These are phyloP conservation scores for Fistularia commersonii DNA, from an alignment of 2,797 vertebrate genomes.

Conservation along the genomic window DNA sequence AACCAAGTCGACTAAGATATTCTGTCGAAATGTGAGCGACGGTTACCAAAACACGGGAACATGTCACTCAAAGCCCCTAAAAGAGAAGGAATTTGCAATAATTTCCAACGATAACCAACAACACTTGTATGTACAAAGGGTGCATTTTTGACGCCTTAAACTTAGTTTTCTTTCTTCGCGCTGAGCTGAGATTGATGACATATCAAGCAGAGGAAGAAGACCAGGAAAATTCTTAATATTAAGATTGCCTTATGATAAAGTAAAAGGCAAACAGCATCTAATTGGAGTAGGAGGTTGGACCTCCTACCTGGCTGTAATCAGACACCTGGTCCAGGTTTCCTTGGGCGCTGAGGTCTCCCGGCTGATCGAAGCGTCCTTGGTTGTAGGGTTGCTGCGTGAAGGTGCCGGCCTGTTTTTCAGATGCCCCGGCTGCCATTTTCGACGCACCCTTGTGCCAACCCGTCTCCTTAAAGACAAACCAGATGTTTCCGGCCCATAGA, in stretches of 20 bases:
- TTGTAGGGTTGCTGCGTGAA: conserved; percentile 80
- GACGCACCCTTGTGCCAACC: conserved; percentile 90
- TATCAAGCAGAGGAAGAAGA: neutral
- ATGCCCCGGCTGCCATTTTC: conserved; percentile 72
- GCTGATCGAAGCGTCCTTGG: conserved; percentile 83
- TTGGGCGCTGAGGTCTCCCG: conserved; percentile 79
- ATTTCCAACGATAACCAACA: conserved; percentile 70
- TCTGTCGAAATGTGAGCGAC: conserved; percentile 29
- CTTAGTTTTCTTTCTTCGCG: conserved; percentile 39
- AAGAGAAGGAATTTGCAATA: conserved; percentile 63
- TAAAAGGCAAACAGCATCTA: conserved; percentile 78
- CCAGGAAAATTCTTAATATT: conserved; percentile 50
- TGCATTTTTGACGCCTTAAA: conserved; percentile 19
- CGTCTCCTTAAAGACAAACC: conserved; percentile 99
- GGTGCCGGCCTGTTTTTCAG: conserved; percentile 84
- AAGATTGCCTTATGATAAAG: conserved; percentile 18
- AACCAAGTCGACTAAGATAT: conserved; percentile 60
- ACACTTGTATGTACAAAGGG: conserved; percentile 35
- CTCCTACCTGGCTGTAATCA: conserved; percentile 86
- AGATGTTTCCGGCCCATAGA: conserved; percentile 98
- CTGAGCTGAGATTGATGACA: conserved; percentile 34
- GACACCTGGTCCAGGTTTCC: conserved; percentile 74
- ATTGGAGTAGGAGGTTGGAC: conserved; percentile 86
- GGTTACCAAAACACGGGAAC: conserved; percentile 14
- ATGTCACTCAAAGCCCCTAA: conserved; percentile 55